A percentile compares a stretch with the other conserved stretches of the same genome.
Conservation (phyloP, 2,113 vertebrate species). For the Sisor rabdophorus region DNA sequence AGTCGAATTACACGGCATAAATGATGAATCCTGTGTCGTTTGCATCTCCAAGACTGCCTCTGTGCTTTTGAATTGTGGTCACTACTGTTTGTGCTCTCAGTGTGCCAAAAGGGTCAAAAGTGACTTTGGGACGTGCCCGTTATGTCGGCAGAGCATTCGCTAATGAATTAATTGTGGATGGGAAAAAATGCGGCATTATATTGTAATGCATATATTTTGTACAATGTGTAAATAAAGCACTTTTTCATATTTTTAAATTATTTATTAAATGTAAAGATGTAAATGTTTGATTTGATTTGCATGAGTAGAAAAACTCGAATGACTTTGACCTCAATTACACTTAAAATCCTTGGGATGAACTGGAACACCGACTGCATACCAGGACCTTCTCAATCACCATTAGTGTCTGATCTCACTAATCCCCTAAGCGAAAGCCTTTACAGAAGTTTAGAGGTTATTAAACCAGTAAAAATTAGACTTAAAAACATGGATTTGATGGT, state of each 20-base stretch:
- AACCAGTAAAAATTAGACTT: too few species aligned
- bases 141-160: slow-evolving; percentile 58
- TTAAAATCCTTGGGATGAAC: too few species aligned
- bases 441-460: too few species aligned
- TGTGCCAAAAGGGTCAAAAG: slow-evolving; percentile 48
- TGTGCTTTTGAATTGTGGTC: slow-evolving; percentile 59
- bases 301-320: too few species aligned
- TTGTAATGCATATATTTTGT: slow-evolving; percentile 18
- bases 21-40: slow-evolving; percentile 54
- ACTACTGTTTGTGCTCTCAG: slow-evolving; percentile 61
- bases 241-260: background rate
- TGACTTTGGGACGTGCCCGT: slow-evolving; percentile 61
- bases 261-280: slow-evolving; percentile 2
- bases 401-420: too few species aligned
- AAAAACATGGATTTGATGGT: too few species aligned
- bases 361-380: too few species aligned
- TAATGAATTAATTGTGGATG: background rate
- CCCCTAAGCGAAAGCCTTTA: too few species aligned
- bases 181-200: background rate
- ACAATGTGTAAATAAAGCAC: slow-evolving; percentile 12
- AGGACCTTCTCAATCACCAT: too few species aligned
- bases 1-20: slow-evolving; percentile 15
- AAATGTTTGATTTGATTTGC: background rate
- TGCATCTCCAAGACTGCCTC: slow-evolving; percentile 50
- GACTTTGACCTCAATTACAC: too few species aligned